Conservation (phyloP, 1,140 invertebrate species). For the Drosophila trapezifrons region DNA sequence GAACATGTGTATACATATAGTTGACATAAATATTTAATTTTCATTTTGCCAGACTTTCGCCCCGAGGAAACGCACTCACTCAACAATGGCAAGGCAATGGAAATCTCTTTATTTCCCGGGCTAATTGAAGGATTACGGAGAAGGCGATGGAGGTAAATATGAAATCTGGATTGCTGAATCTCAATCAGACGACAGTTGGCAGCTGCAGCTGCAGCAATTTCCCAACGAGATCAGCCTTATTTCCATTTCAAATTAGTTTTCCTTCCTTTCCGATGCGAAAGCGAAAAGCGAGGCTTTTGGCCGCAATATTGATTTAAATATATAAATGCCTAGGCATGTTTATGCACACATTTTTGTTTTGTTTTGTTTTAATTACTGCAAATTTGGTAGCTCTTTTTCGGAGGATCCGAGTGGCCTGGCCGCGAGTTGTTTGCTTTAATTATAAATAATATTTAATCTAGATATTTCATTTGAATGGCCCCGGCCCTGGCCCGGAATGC, state of each 20-base stretch:
- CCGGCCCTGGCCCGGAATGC: constrained; percentile 11
- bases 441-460: constrained; percentile 72
- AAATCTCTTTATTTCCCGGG: constrained; percentile 27
- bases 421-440: constrained; percentile 49
- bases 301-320: constrained; percentile 41
- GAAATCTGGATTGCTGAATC: constrained; percentile 17
- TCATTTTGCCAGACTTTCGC: constrained; percentile 38
- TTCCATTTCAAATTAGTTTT: constrained; percentile 46
- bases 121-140: constrained; percentile 40
- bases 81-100: constrained; percentile 8
- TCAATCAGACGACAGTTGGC: constrained; percentile 9
- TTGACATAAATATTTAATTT: constrained; percentile 69
- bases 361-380: constrained; percentile 53
- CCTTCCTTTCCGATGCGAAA: constrained; percentile 7
- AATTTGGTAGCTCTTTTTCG: constrained; percentile 13
- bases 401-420: neutral
- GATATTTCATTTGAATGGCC: constrained; percentile 64
- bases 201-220: constrained; percentile 14
- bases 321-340: constrained; percentile 13
- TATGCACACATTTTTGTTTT: constrained; percentile 35
- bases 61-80: constrained; percentile 15
- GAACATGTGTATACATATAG: constrained; percentile 5
- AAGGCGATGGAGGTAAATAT: constrained; percentile 30
- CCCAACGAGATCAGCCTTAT: constrained; percentile 21
- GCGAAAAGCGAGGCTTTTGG: constrained; percentile 5